Conservation (phyloP, 1,140 invertebrate genomes). For the Zaprionus camerounensis region DNA sequence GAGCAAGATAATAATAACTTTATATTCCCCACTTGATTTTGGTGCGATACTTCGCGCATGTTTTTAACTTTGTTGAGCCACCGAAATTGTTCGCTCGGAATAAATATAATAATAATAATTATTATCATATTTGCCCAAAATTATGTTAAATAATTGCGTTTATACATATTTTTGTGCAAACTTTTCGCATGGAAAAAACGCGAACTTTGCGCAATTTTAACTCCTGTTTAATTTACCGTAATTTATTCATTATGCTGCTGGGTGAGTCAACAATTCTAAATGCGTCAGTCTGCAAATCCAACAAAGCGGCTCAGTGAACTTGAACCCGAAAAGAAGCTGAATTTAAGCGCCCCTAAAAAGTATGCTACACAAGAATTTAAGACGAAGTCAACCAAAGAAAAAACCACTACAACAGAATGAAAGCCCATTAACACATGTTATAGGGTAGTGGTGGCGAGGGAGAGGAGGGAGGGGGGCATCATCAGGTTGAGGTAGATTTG, state of each 20-base stretch:
- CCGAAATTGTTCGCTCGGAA: neutral
- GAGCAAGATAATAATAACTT: conserved; percentile 2
- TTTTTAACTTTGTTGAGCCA: neutral
- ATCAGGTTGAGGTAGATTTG: conserved; percentile 8
- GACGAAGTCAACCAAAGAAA: conserved; percentile 19
- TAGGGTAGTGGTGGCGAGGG: neutral
- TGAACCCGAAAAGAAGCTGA: neutral
- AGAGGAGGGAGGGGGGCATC: neutral
- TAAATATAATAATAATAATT: neutral
- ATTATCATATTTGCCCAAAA: neutral
- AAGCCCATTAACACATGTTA: neutral
- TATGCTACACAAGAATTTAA: conserved; percentile 42
- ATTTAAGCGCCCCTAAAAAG: conserved; percentile 38
- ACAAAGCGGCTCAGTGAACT: conserved; percentile 18
- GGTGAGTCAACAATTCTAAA: neutral
- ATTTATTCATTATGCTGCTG: conserved; percentile 11
- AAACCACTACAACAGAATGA: neutral
- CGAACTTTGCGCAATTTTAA: conserved; percentile 5
- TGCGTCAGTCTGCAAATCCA: neutral
- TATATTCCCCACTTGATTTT: neutral
- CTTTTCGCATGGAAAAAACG: conserved; percentile 7
- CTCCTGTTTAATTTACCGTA: neutral
- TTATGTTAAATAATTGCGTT: conserved; percentile 10
- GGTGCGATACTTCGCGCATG: neutral
- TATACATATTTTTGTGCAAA: conserved; percentile 5